Evolutionary conservation across 2,888 invertebrate species (phyloP), one percentile per base, ranked within the genome.

Genomic region (Gryllus longicercus): DNA sequence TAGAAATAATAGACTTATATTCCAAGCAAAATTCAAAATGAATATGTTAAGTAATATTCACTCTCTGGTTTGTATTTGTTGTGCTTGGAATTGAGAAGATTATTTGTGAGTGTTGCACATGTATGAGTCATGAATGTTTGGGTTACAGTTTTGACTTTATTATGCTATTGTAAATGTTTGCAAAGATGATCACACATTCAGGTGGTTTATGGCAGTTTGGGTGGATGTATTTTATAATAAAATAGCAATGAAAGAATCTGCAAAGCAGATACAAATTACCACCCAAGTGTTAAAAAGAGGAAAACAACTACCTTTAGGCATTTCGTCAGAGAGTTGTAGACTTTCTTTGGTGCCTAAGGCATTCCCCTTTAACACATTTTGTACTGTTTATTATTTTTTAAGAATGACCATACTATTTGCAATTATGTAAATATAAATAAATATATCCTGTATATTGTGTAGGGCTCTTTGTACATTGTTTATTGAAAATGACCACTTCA

Each of bases 321-420:
- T 63, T 63, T 38, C 8, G 5, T 38, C 38, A 8, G 38, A 38
- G 63, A 63, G 14, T 63, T 63, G 63, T 14, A n/a, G n/a, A 63
- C 14, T 63, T 63, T 63, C 14, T 63, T 63, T 63, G n/a, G 63
- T 63, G 63, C 63, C 63, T 63, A n/a, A 18, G 63, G 63, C 63
- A 63, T 63, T 63, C n/a, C 16, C 63, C n/a, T 63, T n/a, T 63
- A 18, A 63, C 63, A 63, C n/a, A 14, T 63, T 63, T 63, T 63
- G 63, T 63, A 63, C 63, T 63, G n/a, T 63, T 63, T 63, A 63
- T 63, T 63, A 63, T 14, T 63, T 63, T 63, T 63, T 63, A 63
- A 63, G 12, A 18, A 63, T 63, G n/a, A 63, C 63, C 38, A 38
- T 38, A 63, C 63, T 63, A 18, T 63, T 18, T 63, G n/a, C 14